phyloP scores from a whole-genome alignment of 2,113 vertebrate species.

The Apteryx mantelli region DNA sequence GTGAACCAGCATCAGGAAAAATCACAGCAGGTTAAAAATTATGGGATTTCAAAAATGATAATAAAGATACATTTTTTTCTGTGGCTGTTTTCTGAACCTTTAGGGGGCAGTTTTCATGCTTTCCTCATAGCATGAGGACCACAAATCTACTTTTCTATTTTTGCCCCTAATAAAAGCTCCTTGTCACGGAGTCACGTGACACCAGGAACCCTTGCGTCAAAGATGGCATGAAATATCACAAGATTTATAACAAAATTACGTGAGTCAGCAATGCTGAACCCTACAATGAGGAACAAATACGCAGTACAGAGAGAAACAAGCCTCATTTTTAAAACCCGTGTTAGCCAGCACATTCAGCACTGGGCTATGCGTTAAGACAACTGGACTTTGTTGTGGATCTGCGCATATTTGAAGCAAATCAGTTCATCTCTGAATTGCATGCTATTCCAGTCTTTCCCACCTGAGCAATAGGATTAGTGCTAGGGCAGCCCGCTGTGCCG shows the following conservation, averaged over 20 bases:
- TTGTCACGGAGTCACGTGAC: neutral
- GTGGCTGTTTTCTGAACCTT: neutral
- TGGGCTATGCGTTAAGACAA: rapidly evolving
- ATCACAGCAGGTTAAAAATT: conserved; percentile 4
- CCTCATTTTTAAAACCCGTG: neutral
- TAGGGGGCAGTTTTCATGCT: neutral
- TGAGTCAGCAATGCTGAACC: neutral
- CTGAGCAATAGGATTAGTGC: neutral
- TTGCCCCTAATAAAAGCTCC: neutral
- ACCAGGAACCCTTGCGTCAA: neutral
- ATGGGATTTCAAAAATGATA: neutral
- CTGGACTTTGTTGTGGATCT: neutral
- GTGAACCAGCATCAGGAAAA: neutral
- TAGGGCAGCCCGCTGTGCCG: neutral
- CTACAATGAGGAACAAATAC: neutral
- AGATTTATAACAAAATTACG: neutral
- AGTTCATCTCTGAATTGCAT: neutral
- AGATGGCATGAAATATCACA: neutral
- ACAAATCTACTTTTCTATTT: neutral
- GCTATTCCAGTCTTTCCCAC: neutral
- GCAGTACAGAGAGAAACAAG: neutral
- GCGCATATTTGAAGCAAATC: neutral
- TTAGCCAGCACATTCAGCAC: neutral
- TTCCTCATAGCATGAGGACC: rapidly evolving
- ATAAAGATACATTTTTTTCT: neutral